A percentile compares a stretch with the other conserved stretches of the same genome.
Evolutionary conservation across 2,797 vertebrate species (phyloP).

Genomic region (Chaetodon trifasciatus): DNA sequence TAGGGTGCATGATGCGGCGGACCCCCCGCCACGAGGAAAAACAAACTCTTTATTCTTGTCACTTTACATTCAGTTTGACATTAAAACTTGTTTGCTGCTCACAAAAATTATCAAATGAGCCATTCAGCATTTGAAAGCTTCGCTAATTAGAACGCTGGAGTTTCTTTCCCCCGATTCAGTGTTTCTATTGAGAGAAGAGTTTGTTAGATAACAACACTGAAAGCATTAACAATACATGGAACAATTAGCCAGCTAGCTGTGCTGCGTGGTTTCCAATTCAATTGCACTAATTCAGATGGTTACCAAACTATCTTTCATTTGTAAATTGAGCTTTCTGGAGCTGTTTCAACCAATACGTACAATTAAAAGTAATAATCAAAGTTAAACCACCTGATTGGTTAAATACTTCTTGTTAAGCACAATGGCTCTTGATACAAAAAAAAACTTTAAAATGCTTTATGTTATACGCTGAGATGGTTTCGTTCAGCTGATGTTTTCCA

Average conservation of each 20-base stretch:
- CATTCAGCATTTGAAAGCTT: slow-evolving; percentile 61
- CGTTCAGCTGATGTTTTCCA: neutral
- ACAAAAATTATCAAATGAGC: slow-evolving; percentile 69
- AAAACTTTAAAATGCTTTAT: neutral
- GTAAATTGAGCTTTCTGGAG: neutral
- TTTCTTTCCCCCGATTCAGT: slow-evolving; percentile 48
- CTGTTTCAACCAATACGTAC: neutral
- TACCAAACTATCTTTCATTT: slow-evolving; percentile 4
- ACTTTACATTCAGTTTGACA: slow-evolving; percentile 61
- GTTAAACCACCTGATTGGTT: no score
- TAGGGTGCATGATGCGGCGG: slow-evolving; percentile 49
- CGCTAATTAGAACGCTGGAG: slow-evolving; percentile 62
- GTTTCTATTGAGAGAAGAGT: slow-evolving; percentile 36
- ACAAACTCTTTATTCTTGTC: slow-evolving; percentile 65
- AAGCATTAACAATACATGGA: slow-evolving; percentile 35
- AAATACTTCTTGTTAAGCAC: neutral
- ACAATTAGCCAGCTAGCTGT: slow-evolving; percentile 34
- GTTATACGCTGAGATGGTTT: slow-evolving; percentile 3
- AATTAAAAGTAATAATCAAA: slow-evolving; percentile 20
- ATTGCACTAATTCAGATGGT: neutral
- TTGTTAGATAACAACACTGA: slow-evolving; percentile 39
- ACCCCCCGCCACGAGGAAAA: slow-evolving; percentile 41
- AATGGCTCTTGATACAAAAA: neutral
- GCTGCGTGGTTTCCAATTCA: slow-evolving; percentile 26
- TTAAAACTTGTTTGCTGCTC: slow-evolving; percentile 64